Evolutionary conservation across 2,797 vertebrate genomes (phyloP).

Genomic region (Ctenopoma kingsleyae): DNA sequence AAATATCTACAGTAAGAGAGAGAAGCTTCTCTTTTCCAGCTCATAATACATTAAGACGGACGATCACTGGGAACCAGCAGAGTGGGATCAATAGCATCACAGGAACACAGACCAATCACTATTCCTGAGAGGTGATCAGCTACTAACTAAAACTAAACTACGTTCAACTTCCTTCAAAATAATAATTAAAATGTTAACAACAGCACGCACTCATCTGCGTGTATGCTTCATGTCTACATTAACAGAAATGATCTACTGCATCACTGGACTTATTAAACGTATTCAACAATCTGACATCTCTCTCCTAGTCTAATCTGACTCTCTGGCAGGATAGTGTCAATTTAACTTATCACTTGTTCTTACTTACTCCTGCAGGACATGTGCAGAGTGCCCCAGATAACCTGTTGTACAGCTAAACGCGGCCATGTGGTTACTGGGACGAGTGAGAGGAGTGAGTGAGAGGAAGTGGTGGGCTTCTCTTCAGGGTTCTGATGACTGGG

Average conservation of each 20-base stretch:
- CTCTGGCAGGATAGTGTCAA: neutral
- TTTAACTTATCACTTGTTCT: constrained; percentile 27
- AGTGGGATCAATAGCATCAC: constrained; percentile 6
- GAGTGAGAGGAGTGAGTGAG: constrained; percentile 14
- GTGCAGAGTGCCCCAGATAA: constrained; percentile 7
- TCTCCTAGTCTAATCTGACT: constrained; percentile 10
- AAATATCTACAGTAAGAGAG: constrained; percentile 55
- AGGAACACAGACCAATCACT: constrained; percentile 16
- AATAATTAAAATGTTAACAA: too few species aligned
- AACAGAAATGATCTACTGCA: neutral
- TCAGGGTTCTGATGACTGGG: constrained; percentile 41
- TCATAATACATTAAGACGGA: constrained; percentile 54
- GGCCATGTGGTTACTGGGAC: constrained; percentile 20
- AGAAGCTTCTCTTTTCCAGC: constrained; percentile 82
- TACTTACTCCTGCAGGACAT: constrained; percentile 29
- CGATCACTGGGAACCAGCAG: constrained; percentile 12
- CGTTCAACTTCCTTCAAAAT: too few species aligned
- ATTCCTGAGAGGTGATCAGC: constrained; percentile 7
- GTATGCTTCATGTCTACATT: neutral
- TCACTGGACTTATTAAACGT: too few species aligned
- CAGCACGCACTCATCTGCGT: too few species aligned
- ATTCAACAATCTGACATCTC: neutral
- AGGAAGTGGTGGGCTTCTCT: constrained; percentile 33
- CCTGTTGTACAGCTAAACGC: constrained; percentile 39
- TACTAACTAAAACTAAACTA: neutral